Conservation (phyloP, 1,140 invertebrate genomes). For the Tribolium castaneum region DNA sequence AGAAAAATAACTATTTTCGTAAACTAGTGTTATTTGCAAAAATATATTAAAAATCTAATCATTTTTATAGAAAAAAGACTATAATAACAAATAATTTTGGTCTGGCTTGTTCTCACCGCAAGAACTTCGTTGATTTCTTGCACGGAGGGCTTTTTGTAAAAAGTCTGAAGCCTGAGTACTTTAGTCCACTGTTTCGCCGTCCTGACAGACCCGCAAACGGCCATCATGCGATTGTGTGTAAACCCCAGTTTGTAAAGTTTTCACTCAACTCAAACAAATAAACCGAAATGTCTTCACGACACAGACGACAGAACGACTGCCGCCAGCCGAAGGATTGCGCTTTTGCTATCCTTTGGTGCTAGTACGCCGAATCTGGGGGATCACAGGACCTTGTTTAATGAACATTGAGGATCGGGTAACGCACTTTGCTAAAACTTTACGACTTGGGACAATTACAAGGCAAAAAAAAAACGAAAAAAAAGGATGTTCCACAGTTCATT, state of each 20-base stretch:
- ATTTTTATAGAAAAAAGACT: no score
- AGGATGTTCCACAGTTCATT: not conserved
- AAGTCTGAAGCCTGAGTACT: constrained; percentile 65
- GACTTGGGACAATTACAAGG: not conserved
- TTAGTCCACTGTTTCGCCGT: constrained; percentile 70
- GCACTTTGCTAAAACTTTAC: not conserved
- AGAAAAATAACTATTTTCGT: no score
- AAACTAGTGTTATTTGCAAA: no score
- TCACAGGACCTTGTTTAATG: constrained; percentile 20
- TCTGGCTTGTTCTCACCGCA: constrained; percentile 30
- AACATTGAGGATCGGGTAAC: constrained; percentile 1
- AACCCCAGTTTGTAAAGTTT: constrained; percentile 47
- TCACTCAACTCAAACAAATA: not conserved
- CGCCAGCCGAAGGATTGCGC: constrained; percentile 20
- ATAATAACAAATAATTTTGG: no score
- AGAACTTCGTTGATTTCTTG: constrained; percentile 67
- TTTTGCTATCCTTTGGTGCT: not conserved
- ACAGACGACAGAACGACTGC: constrained; percentile 21
- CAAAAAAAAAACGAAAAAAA: no score
- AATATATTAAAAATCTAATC: no score
- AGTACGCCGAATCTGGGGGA: constrained; percentile 37
- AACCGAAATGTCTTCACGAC: constrained; percentile 4
- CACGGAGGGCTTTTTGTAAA: constrained; percentile 62
- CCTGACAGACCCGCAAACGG: constrained; percentile 64
- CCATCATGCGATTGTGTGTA: constrained; percentile 48